These are phyloP conservation scores for Natrix natrix DNA, from an alignment of 2,797 vertebrate species.

Conservation along the genomic window DNA sequence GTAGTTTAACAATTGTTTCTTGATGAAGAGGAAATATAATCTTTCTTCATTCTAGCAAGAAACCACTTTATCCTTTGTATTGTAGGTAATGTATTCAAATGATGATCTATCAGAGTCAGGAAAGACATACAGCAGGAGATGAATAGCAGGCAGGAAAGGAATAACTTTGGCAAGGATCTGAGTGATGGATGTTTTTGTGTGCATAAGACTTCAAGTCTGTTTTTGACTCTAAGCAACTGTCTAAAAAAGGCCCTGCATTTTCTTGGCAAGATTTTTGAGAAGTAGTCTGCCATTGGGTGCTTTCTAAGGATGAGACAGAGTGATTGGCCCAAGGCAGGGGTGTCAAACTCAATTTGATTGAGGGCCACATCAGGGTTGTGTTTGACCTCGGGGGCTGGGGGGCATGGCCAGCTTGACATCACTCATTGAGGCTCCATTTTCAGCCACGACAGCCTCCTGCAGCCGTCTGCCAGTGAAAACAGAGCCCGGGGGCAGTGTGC, in stretches of 20 bases:
- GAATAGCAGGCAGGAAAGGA: not conserved
- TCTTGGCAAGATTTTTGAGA: not conserved
- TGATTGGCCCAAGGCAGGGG: not conserved
- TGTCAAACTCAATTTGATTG: too few relatives aligned
- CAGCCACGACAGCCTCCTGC: accelerated
- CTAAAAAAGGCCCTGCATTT: not conserved
- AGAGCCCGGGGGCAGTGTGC: too few relatives aligned
- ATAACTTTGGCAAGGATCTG: not conserved
- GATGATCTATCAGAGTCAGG: not conserved
- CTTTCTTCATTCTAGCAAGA: not conserved
- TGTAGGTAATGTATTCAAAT: conserved; percentile 19
- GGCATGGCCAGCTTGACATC: too few relatives aligned
- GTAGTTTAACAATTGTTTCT: not conserved
- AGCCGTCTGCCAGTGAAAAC: too few relatives aligned
- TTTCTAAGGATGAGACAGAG: not conserved
- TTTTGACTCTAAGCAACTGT: not conserved
- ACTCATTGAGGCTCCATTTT: too few relatives aligned
- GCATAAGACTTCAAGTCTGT: not conserved
- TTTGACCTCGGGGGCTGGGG: too few relatives aligned
- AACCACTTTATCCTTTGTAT: conserved; percentile 7
- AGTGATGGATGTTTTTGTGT: not conserved
- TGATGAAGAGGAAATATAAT: not conserved
- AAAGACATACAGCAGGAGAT: conserved; percentile 12
- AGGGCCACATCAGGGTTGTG: too few relatives aligned
- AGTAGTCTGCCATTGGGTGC: not conserved